A percentile compares a stretch with the other conserved stretches of the same genome.
phyloP scores from a whole-genome alignment of 2,888 invertebrate species.

The Lamellibrachia satsuma region DNA sequence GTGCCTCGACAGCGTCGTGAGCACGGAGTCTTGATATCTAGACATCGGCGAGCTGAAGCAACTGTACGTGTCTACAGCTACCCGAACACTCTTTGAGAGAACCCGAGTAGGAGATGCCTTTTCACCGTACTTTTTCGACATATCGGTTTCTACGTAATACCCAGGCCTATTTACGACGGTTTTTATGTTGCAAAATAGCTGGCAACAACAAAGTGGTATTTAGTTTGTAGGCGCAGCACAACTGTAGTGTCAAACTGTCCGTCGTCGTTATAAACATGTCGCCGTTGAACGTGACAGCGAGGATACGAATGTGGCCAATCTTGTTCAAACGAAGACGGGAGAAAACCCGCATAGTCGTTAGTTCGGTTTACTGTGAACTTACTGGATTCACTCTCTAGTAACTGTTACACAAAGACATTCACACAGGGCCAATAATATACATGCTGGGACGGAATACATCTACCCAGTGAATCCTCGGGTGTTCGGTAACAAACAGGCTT shows the following conservation, averaged over 20 bases:
- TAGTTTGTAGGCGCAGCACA: not conserved
- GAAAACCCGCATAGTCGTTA: not conserved
- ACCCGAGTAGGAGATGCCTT: not conserved
- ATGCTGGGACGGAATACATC: too few relatives aligned
- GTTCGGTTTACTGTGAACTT: not conserved
- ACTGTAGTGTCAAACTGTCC: not conserved
- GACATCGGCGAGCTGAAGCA: not conserved
- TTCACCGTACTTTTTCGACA: not conserved
- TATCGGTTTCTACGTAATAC: not conserved
- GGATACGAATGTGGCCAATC: not conserved
- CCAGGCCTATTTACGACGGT: not conserved
- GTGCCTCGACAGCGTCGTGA: not conserved
- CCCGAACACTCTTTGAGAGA: not conserved
- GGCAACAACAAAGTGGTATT: not conserved
- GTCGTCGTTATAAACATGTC: not conserved
- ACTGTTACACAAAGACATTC: not conserved
- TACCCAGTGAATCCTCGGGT: too few relatives aligned
- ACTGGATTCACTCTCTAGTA: not conserved
- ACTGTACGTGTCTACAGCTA: not conserved
- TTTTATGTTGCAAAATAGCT: not conserved
- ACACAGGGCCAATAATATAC: too few relatives aligned
- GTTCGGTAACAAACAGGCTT: too few relatives aligned
- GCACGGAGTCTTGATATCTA: not conserved
- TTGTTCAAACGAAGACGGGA: not conserved
- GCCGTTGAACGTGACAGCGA: not conserved